These are phyloP conservation scores for Ispidina picta DNA, from an alignment of 2,797 vertebrate species.

Conservation along the genomic window DNA sequence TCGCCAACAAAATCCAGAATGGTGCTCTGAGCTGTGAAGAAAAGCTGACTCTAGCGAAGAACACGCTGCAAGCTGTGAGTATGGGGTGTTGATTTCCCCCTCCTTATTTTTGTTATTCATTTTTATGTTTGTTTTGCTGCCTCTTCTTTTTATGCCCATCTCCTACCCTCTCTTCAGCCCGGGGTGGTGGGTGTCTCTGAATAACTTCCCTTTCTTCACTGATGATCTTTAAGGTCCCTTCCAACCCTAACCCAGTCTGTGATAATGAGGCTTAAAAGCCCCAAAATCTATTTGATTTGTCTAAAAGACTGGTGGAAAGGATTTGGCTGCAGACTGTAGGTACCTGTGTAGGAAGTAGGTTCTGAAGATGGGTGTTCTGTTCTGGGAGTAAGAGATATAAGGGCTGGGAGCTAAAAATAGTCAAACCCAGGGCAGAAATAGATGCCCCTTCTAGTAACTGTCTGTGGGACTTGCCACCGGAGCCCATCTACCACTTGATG, in stretches of 20 bases:
- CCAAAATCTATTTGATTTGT: neutral
- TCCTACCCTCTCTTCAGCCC: neutral
- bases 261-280: neutral
- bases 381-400: neutral
- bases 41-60: conserved; percentile 94
- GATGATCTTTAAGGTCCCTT: neutral
- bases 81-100: neutral
- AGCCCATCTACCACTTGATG: neutral
- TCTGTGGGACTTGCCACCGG: rapidly evolving
- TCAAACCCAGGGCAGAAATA: neutral
- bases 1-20: conserved; percentile 97
- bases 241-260: neutral
- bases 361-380: neutral
- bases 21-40: conserved; percentile 95
- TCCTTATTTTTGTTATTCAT: neutral
- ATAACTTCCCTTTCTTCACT: neutral
- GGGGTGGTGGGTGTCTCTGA: neutral
- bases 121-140: neutral
- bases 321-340: neutral
- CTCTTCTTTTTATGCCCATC: neutral
- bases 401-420: neutral
- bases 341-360: neutral
- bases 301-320: neutral
- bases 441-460: neutral
- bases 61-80: conserved; percentile 96